Conservation (phyloP, 2,888 invertebrate species). For the Agrotis clavis region DNA sequence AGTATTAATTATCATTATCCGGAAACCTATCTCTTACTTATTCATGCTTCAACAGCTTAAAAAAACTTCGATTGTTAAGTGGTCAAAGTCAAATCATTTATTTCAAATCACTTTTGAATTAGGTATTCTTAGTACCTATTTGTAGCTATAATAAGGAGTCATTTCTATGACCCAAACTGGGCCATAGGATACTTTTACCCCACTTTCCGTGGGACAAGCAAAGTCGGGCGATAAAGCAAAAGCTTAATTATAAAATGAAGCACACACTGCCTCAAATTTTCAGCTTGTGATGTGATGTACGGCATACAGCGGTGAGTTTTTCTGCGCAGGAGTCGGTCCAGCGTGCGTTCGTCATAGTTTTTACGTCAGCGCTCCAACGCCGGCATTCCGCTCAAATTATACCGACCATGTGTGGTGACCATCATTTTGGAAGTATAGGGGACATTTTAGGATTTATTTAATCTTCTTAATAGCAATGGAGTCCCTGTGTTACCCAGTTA, state of each 20-base stretch:
- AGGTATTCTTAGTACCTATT: too few relatives aligned
- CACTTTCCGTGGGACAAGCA: neutral
- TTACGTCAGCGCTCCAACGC: constrained; percentile 75
- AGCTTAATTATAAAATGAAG: constrained; percentile 24
- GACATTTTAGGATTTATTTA: neutral
- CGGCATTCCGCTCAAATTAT: constrained; percentile 87
- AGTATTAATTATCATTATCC: too few relatives aligned
- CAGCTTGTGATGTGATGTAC: constrained; percentile 41
- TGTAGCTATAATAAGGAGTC: too few relatives aligned
- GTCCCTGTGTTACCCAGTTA: too few relatives aligned
- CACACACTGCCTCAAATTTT: constrained; percentile 50
- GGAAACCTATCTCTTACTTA: neutral
- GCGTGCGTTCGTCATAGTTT: constrained; percentile 82
- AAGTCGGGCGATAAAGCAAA: neutral
- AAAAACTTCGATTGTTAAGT: too few relatives aligned
- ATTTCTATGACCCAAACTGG: too few relatives aligned
- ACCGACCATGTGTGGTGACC: constrained; percentile 68
- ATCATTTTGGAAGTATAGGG: constrained; percentile 30
- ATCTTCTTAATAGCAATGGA: too few relatives aligned
- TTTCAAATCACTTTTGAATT: too few relatives aligned
- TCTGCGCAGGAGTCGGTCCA: constrained; percentile 51
- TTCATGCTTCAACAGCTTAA: neutral
- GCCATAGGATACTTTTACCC: neutral
- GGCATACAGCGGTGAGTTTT: constrained; percentile 61
- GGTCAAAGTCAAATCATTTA: too few relatives aligned